Evolutionary conservation across 1,140 invertebrate genomes (phyloP).

Genomic region (Drosophila insularis): DNA sequence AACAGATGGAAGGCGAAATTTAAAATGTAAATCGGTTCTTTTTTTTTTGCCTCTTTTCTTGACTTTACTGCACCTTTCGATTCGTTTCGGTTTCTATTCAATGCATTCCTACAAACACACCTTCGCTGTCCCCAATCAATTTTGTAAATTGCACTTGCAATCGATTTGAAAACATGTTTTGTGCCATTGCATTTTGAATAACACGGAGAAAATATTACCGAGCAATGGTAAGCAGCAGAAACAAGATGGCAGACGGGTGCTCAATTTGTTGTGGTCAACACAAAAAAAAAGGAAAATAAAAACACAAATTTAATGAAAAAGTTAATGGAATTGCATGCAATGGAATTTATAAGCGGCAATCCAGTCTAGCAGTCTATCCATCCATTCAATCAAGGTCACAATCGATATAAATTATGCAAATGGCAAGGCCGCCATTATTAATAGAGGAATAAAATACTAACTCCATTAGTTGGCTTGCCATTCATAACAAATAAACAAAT

Average conservation of each 20-base stretch:
- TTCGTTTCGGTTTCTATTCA: conserved; percentile 14
- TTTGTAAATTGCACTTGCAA: conserved; percentile 72
- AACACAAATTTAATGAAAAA: conserved; percentile 3
- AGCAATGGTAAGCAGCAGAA: not conserved
- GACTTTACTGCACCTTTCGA: not conserved
- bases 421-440: conserved; percentile 5
- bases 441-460: not conserved
- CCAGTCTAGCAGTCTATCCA: not conserved
- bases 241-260: conserved; percentile 24
- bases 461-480: conserved; percentile 6
- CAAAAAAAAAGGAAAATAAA: not conserved
- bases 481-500: not conserved
- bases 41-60: conserved; percentile 21
- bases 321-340: conserved; percentile 48
- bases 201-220: conserved; percentile 22
- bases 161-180: conserved; percentile 64
- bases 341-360: conserved; percentile 6
- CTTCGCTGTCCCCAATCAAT: conserved; percentile 60
- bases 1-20: conserved; percentile 31
- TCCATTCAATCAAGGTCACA: conserved; percentile 40
- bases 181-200: conserved; percentile 42
- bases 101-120: conserved; percentile 16
- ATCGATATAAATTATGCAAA: conserved; percentile 11
- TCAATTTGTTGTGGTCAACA: conserved; percentile 53
- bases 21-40: conserved; percentile 66